Evolutionary conservation across 2,888 invertebrate species (phyloP), one percentile per base, ranked within the genome.

Genomic region (Melanostoma scalare): DNA sequence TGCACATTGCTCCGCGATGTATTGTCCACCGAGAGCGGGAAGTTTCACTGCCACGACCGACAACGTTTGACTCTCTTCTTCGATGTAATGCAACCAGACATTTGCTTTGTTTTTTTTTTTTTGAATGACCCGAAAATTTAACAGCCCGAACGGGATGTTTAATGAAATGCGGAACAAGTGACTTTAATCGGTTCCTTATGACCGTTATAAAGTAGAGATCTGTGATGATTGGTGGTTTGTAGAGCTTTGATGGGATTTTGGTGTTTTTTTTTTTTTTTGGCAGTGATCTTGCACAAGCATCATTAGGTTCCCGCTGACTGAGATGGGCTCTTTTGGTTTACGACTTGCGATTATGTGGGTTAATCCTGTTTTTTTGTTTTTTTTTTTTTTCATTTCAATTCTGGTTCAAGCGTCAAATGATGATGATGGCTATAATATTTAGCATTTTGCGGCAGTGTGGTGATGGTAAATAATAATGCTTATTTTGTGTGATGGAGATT

Each of bases 121-220:
- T 46, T 52, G 36, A 53, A 72, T 81, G 81, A 81, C 77, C 81
- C 68, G 71, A 76, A 76, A 80, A 73, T 68, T 44, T 52, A 33
- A 55, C n/a, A 44, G 35, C 52, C 35, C 74, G 9, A 68, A 61
- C 60, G 68, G 68, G 63, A 69, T 44, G 63, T 56, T 63, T 69
- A 82, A 77, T 77, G 82, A 82, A 82, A 82, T 73, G 77, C 82
- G 61, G 77, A 77, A 82, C 82, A 82, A 82, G 73, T 82, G 82
- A 69, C 68, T 77, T 72, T 73, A 82, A 82, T 77, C 77, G 77
- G 82, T 82, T 82, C 82, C 82, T 82, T 82, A 82, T 73, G 82
- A 77, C 77, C 82, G 77, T 82, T 82, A 82, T 82, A 77, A 77
- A 65, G 77, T 68, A 68, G 68, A 82, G 77, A 81, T 76, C 67